Evolutionary conservation across 23 tunicate species (phyloP).

Genomic region (Styela clava): DNA sequence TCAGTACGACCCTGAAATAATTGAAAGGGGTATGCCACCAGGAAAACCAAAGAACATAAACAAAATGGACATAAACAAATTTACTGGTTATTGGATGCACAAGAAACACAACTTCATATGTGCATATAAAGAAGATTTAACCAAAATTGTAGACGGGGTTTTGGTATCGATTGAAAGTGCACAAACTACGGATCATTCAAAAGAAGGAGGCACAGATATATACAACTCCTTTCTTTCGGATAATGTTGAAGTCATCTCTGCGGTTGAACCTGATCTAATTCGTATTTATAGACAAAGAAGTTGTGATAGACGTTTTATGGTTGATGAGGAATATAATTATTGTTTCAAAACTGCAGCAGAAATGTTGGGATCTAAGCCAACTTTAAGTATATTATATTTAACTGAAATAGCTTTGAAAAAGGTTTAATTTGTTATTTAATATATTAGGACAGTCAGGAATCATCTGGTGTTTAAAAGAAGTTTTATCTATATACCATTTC

Average conservation of each 20-base stretch:
- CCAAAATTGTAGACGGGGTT: neutral
- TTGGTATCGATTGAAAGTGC: constrained; percentile 12
- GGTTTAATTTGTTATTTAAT: constrained; percentile 18
- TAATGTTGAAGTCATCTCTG: constrained; percentile 52
- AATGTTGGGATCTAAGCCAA: constrained; percentile 65
- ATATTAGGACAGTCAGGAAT: too few species aligned
- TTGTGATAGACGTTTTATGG: constrained; percentile 31
- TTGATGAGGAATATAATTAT: constrained; percentile 20
- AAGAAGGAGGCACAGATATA: neutral
- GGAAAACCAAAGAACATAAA: constrained; percentile 76
- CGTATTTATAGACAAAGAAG: constrained; percentile 6
- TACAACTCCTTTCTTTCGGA: constrained; percentile 47
- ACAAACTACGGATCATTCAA: neutral
- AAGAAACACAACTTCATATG: constrained; percentile 42
- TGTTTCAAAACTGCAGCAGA: constrained; percentile 45
- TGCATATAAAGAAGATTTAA: constrained; percentile 28
- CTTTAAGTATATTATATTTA: constrained; percentile 77
- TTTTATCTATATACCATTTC: too few species aligned
- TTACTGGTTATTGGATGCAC: constrained; percentile 81
- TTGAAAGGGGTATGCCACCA: constrained; percentile 86
- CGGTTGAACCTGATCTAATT: constrained; percentile 60
- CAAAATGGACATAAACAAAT: constrained; percentile 74
- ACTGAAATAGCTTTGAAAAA: constrained; percentile 57
- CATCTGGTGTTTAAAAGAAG: too few species aligned
- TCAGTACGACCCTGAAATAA: constrained; percentile 59